Evolutionary conservation across 2,113 vertebrate species (phyloP).

Genomic region (Gracilinanus agilis): DNA sequence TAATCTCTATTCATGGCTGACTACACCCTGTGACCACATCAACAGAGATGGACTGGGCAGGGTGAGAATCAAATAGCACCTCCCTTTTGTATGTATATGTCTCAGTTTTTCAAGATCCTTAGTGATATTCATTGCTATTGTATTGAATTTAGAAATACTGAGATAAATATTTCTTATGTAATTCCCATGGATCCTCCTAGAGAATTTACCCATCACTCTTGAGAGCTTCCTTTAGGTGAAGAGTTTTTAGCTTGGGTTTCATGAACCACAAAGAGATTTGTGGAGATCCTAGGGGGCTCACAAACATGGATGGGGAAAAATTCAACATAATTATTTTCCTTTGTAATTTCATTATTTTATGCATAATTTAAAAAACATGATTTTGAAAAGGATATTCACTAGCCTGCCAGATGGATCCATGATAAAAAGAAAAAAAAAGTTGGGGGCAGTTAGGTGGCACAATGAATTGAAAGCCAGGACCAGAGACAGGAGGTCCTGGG

Average conservation of each 20-base stretch:
- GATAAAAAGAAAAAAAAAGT: not conserved
- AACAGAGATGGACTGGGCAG: not conserved
- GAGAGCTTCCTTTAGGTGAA: not conserved
- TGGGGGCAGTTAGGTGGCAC: not conserved
- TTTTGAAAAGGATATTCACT: not conserved
- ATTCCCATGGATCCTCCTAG: not conserved
- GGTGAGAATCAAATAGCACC: not conserved
- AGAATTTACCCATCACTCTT: not conserved
- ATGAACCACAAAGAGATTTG: not conserved
- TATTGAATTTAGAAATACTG: not conserved
- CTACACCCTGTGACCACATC: not conserved
- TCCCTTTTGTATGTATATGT: not conserved
- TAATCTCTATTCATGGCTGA: not conserved
- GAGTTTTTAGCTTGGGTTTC: not conserved
- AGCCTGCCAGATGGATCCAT: not conserved
- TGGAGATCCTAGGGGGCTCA: not conserved
- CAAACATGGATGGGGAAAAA: not conserved
- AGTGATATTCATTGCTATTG: not conserved
- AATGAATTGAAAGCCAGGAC: no score
- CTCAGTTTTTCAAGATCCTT: not conserved
- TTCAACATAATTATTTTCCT: not conserved
- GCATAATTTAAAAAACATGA: not conserved
- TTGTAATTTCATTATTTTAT: not conserved
- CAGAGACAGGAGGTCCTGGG: no score
- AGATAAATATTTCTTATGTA: not conserved